Base-by-base conservation (phyloP, 2,797 vertebrate genomes). In the Tenualosa ilisha region DNA sequence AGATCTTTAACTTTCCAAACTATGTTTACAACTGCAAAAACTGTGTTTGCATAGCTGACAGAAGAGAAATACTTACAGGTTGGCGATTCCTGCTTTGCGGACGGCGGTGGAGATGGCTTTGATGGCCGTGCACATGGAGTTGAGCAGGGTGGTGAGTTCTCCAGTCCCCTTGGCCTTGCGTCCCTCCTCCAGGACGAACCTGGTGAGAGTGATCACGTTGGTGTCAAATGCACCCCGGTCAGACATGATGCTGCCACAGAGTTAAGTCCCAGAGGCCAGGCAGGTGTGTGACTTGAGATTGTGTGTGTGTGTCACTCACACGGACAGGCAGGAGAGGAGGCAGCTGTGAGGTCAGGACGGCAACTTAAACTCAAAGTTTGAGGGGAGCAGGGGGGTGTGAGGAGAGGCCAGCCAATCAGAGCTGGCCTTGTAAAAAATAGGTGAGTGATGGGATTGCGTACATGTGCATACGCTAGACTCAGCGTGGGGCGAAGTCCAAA, bases 81-180 rank as follows among this genome's bases (percentile, higher is more conserved):
- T 95, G 13, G 97, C 98, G 87, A 99, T 96, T 26, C 98, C 98
- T 2, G 97, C 98, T 91, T 99, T 99, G 82, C 98, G 96, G 92
- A 98, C 98, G 0, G 97, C 97, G 0, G 96, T 96, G 53, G 98
- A 98, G 89, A 98, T 99, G 88, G 97, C 97, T 89, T 99, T 98
- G 88, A 99, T 90, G 31, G 97, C 97, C 0, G 98, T 97, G 94
- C 97, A 96, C 84, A 99, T 89, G 0, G 97, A 92, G 90, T 97
- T 98, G 11, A 99, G 96, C 86, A 99, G 96, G 81, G 96, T 97
- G 4, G 97, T 99, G 90, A 99, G 90, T 94, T 98, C 97, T 1
- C 98, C 98, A 0, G 96, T 99, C 85, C 97, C 96, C 24, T 95
- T 93, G 7, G 95, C 97, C 91, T 91, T 96, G 85, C 96, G 93